A percentile compares a stretch with the other conserved stretches of the same genome.
phyloP scores from a whole-genome alignment of 2,888 invertebrate genomes.

The Elegia similella region DNA sequence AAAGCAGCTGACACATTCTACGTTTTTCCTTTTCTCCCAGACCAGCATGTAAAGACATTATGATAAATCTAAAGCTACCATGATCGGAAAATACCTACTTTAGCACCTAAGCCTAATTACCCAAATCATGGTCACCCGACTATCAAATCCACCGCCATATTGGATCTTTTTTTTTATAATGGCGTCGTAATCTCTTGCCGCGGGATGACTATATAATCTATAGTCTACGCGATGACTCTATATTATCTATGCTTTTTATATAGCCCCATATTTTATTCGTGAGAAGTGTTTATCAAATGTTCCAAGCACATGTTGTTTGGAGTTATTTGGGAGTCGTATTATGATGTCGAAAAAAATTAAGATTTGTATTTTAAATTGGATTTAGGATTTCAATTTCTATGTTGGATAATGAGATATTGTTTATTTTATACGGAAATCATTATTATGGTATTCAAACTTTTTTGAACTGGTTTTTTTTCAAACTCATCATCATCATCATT shows the following conservation, averaged over 20 bases:
- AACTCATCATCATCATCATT: too few relatives aligned
- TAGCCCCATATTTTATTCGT: constrained; percentile 23
- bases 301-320: constrained; percentile 1
- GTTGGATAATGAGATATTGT: neutral
- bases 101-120: neutral
- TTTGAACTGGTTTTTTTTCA: too few relatives aligned
- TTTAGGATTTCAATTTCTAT: neutral
- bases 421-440: neutral
- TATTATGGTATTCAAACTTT: too few relatives aligned
- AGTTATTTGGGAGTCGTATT: neutral
- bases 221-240: constrained; percentile 70
- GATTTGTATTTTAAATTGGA: neutral
- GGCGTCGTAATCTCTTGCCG: constrained; percentile 56
- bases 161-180: constrained; percentile 60
- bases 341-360: neutral
- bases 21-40: too few relatives aligned
- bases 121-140: constrained; percentile 41
- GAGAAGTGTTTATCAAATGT: constrained; percentile 14
- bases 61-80: too few relatives aligned
- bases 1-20: neutral
- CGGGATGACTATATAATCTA: constrained; percentile 78
- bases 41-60: too few relatives aligned
- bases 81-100: too few relatives aligned
- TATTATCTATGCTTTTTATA: constrained; percentile 62
- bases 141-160: constrained; percentile 57